A percentile compares a stretch with the other conserved stretches of the same genome.
Evolutionary conservation across 2,888 invertebrate species (phyloP).

Genomic region (Aquatica leii): DNA sequence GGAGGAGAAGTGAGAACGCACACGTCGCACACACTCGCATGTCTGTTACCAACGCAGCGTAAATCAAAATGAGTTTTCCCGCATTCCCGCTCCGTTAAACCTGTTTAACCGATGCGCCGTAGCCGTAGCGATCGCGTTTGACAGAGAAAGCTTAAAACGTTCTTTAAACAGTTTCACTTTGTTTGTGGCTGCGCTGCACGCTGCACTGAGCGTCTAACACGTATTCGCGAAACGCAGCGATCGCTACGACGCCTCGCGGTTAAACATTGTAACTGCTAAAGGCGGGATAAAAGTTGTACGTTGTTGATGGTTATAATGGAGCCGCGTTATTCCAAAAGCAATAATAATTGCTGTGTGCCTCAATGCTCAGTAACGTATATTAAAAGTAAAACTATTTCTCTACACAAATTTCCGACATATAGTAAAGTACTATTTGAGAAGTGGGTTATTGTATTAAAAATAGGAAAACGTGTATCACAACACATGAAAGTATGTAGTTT

Average conservation of each 20-base stretch:
- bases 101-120: no score
- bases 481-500: no score
- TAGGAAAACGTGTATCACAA: neutral
- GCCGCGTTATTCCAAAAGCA: neutral
- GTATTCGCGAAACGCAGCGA: constrained; percentile 5
- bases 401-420: constrained; percentile 4
- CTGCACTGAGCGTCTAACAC: no score
- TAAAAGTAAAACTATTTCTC: neutral
- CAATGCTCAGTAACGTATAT: constrained; percentile 2
- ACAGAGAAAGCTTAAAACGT: no score
- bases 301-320: neutral
- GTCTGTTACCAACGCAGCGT: no score
- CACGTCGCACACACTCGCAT: no score
- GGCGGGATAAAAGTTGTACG: constrained; percentile 1
- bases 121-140: no score
- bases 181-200: no score
- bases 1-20: no score
- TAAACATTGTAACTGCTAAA: neutral
- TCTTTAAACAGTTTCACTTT: no score
- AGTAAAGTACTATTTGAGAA: neutral
- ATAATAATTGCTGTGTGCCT: constrained; percentile 6
- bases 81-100: no score
- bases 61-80: no score
- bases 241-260: constrained; percentile 4
- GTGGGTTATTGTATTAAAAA: neutral